Evolutionary conservation across 2,113 vertebrate genomes (phyloP).

Genomic region (Myiozetetes cayanensis): DNA sequence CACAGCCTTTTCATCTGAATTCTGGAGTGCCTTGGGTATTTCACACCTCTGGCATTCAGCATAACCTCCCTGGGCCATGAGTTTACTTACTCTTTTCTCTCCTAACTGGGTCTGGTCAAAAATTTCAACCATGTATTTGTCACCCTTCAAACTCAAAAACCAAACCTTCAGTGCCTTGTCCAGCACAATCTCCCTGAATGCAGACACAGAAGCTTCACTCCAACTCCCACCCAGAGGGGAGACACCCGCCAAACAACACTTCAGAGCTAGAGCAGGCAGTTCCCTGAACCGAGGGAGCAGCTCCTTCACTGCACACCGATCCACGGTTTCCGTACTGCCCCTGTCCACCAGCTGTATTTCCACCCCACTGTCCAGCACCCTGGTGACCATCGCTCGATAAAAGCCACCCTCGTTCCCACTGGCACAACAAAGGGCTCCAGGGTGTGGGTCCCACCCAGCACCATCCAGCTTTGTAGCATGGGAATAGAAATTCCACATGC

Average conservation of each 20-base stretch:
- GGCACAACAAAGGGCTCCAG: slow-evolving; percentile 83
- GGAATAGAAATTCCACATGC: slow-evolving; percentile 79
- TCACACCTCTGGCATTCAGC: slow-evolving; percentile 69
- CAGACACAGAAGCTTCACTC: slow-evolving; percentile 76
- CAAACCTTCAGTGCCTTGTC: slow-evolving; percentile 79
- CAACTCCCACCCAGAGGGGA: slow-evolving; percentile 74
- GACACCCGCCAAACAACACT: slow-evolving; percentile 80
- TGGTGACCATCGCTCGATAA: slow-evolving; percentile 79
- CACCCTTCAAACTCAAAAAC: slow-evolving; percentile 65
- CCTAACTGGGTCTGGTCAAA: slow-evolving; percentile 73
- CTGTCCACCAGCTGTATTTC: slow-evolving; percentile 85
- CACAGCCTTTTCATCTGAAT: not conserved
- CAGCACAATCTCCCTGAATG: slow-evolving; percentile 80
- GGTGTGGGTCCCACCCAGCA: slow-evolving; percentile 62
- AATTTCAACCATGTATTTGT: slow-evolving; percentile 78
- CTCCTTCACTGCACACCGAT: slow-evolving; percentile 63
- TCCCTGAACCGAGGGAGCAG: slow-evolving; percentile 77
- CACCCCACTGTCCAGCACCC: slow-evolving; percentile 57
- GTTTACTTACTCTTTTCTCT: slow-evolving; percentile 78
- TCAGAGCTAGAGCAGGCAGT: slow-evolving; percentile 81
- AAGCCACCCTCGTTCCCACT: slow-evolving; percentile 79
- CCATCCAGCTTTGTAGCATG: slow-evolving; percentile 50
- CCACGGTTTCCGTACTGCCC: slow-evolving; percentile 78
- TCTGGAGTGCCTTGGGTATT: not conserved
- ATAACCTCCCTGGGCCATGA: slow-evolving; percentile 74